Percentiles rank a stretch among this genome's conserved stretches.
These are phyloP conservation scores for Drepanosiphum platanoidis DNA, from an alignment of 2,888 invertebrate species.

Conservation along the genomic window DNA sequence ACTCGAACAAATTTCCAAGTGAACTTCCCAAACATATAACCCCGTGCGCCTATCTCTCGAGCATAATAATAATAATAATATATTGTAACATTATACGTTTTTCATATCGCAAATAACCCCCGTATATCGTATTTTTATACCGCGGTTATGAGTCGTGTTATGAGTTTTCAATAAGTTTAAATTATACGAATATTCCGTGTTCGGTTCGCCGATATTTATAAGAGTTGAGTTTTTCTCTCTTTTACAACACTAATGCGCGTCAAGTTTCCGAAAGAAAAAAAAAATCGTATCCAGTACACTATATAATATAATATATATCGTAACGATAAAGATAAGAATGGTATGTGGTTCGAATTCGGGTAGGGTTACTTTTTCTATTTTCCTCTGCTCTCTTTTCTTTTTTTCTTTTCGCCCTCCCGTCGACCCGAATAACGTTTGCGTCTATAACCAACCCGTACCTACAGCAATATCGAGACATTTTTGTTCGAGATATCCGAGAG, in stretches of 20 bases:
- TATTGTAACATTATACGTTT: too few relatives aligned
- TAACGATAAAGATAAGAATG: constrained; percentile 18
- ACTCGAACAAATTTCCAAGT: too few relatives aligned
- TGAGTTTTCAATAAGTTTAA: background rate
- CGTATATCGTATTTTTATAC: too few relatives aligned
- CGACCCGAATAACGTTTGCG: background rate
- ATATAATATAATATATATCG: too few relatives aligned
- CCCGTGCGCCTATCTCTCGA: too few relatives aligned
- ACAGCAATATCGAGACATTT: background rate
- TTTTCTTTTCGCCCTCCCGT: background rate
- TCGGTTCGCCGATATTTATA: too few relatives aligned
- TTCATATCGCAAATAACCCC: too few relatives aligned
- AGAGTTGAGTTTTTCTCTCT: background rate
- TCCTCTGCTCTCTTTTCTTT: too few relatives aligned
- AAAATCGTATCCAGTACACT: background rate
- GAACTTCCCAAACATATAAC: too few relatives aligned
- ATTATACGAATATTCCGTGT: background rate
- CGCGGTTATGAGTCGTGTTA: background rate
- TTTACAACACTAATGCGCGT: background rate
- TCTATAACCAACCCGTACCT: constrained; percentile 2
- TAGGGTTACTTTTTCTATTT: constrained; percentile 14
- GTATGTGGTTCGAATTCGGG: background rate
- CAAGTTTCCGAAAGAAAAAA: background rate
- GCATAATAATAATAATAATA: too few relatives aligned
- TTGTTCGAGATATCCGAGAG: constrained; percentile 1